phyloP scores from a whole-genome alignment of 2,888 invertebrate species.

The Seira ritae region DNA sequence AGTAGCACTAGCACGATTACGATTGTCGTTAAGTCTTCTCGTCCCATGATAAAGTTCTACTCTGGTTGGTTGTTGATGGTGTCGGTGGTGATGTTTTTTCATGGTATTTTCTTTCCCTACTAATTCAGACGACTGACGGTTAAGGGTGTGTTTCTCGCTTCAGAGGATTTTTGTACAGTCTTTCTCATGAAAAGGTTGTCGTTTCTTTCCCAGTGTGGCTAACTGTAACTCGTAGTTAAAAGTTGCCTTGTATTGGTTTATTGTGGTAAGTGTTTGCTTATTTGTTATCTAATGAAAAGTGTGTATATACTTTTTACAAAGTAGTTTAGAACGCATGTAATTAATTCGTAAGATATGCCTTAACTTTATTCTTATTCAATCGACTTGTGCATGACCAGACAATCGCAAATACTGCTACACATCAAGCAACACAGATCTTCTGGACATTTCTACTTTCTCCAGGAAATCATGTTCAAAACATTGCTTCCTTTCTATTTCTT shows the following conservation, averaged over 20 bases:
- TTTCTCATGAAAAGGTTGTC: background rate
- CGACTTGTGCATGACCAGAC: too few relatives aligned
- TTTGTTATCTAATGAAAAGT: slow-evolving; percentile 8
- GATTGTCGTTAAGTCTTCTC: background rate
- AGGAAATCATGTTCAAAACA: too few relatives aligned
- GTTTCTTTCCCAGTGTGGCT: slow-evolving; percentile 19
- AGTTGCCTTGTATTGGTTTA: background rate
- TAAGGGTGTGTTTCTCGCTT: slow-evolving; percentile 50
- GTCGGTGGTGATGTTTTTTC: slow-evolving; percentile 47
- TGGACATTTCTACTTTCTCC: too few relatives aligned
- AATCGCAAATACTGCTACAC: too few relatives aligned
- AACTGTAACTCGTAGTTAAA: slow-evolving; percentile 26
- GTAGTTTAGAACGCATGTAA: too few relatives aligned
- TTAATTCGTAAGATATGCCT: too few relatives aligned
- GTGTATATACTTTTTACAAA: background rate
- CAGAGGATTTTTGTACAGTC: slow-evolving; percentile 5
- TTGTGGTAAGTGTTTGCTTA: background rate
- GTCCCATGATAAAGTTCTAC: background rate
- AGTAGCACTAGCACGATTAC: background rate
- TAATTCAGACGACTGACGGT: slow-evolving; percentile 50
- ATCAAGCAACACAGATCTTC: too few relatives aligned
- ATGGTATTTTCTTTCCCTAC: slow-evolving; percentile 5
- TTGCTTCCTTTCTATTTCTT: too few relatives aligned
- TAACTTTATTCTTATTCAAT: too few relatives aligned
- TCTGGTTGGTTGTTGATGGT: slow-evolving; percentile 18